Conservation (phyloP, 1,140 invertebrate genomes). For the Mizuhopecten yessoensis region DNA sequence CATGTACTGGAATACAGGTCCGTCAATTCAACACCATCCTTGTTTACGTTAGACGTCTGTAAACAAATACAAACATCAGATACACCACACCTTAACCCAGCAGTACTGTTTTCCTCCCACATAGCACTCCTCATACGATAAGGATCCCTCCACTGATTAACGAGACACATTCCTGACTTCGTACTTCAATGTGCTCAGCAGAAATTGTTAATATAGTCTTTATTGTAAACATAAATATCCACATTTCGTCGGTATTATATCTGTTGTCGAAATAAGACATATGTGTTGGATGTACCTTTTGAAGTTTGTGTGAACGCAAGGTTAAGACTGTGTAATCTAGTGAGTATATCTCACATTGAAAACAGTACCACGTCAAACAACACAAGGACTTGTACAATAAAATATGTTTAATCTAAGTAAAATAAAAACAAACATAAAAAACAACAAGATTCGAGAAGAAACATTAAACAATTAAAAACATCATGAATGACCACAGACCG, state of each 20-base stretch:
- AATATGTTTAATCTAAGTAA: no score
- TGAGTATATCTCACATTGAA: background rate
- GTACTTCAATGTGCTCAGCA: background rate
- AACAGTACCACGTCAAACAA: no score
- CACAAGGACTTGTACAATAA: no score
- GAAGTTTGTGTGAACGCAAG: background rate
- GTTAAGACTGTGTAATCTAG: background rate
- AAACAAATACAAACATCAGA: conserved; percentile 14
- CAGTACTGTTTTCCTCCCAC: background rate
- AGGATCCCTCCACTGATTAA: background rate
- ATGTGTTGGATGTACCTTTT: background rate
- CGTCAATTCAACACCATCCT: conserved; percentile 4
- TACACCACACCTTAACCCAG: background rate
- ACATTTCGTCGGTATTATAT: background rate
- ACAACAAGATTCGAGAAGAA: no score
- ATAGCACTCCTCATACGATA: background rate
- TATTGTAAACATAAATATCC: background rate
- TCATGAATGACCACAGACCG: no score
- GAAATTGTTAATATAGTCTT: background rate
- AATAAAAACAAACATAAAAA: no score
- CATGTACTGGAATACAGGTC: background rate
- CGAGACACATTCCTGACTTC: background rate
- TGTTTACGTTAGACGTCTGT: background rate
- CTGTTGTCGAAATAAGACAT: background rate
- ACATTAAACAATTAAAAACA: no score